Base-by-base conservation (phyloP, 2,797 vertebrate species). In the Tamandua tetradactyla region DNA sequence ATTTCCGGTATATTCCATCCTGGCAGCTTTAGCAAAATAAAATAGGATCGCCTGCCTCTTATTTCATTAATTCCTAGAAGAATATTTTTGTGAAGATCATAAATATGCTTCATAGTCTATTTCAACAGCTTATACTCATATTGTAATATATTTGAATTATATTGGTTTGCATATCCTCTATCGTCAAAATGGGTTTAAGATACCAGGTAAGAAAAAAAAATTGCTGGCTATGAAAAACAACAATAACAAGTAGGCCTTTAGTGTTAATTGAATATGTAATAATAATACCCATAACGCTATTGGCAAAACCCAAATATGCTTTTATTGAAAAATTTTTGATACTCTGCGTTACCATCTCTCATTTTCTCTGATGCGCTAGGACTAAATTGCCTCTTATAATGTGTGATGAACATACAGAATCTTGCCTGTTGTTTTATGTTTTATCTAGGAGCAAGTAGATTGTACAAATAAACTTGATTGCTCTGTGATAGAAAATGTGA, bases 391-490 rank as follows among this genome's bases (percentile, higher is more conserved):
- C 66, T 37, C 68, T 94, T 96, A 96, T 14, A 78, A 94, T 62
- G 40, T 96, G 89, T 92, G 74, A 96, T 96, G 95, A 97, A 95
- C 90, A 94, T 88, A 96, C 81, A 94, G 84, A 92, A 93, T 95
- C 78, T 95, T 59, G 80, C 35, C 62, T 90, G 94, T 79, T 93
- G 89, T 62, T n/a, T 96, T 97, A 96, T 97, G 89, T 93, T 97
- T 95, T 95, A 97, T 96, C 87, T 89, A 78, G 90, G 49, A 96
- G 83, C 74, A 71, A 89, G 93, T 95, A 93, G 93, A 94, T 97
- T 86, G 37, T 95, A 93, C 89, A 97, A 97, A 96, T 93, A 96
- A 96, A 95, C 95, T 93, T 97, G 96, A 97, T 97, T 97, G 95
- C 93, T 87, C 96, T 96, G 95, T 96, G 94, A 96, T 96, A 59